Percentiles rank a stretch among this genome's conserved stretches.
These are phyloP conservation scores for Chaetoderma sp. DNA, from an alignment of 2,888 invertebrate species.

Conservation along the genomic window DNA sequence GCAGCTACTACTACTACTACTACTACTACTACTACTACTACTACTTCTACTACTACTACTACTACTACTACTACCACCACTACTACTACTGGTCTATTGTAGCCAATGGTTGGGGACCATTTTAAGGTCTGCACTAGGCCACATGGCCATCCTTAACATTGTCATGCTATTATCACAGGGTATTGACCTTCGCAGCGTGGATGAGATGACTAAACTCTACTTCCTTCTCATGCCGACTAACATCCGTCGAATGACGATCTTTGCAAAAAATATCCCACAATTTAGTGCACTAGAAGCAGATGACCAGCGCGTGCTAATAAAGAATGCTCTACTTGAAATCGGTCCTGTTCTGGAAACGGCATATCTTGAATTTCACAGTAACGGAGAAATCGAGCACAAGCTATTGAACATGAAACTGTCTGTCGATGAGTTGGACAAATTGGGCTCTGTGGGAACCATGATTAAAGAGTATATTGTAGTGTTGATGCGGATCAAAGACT, in stretches of 20 bases:
- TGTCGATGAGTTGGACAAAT: slow-evolving; percentile 19
- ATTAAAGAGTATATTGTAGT: slow-evolving; percentile 35
- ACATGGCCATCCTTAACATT: too few species aligned
- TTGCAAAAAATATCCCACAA: slow-evolving; percentile 56
- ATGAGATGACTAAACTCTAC: slow-evolving; percentile 46
- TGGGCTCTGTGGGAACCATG: slow-evolving; percentile 44
- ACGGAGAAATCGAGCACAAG: slow-evolving; percentile 41
- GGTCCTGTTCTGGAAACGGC: slow-evolving; percentile 47
- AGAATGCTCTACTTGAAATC: slow-evolving; percentile 53
- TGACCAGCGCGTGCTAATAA: slow-evolving; percentile 55
- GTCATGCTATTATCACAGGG: too few species aligned
- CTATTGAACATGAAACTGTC: slow-evolving; percentile 24
- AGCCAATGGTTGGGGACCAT: too few species aligned
- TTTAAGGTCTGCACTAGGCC: too few species aligned
- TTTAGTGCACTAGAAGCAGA: slow-evolving; percentile 49
- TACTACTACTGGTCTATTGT: slow-evolving; percentile 20
- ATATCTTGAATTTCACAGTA: slow-evolving; percentile 35
- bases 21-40: slow-evolving; percentile 26
- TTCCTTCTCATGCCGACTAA: slow-evolving; percentile 52
- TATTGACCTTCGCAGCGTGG: too few species aligned
- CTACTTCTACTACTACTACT: slow-evolving; percentile 20
- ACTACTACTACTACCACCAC: slow-evolving; percentile 24
- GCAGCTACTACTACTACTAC: slow-evolving; percentile 23
- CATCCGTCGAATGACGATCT: slow-evolving; percentile 53
- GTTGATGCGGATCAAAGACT: slow-evolving; percentile 35